Conservation (phyloP, 2,113 vertebrate genomes). For the Addax nasomaculatus region DNA sequence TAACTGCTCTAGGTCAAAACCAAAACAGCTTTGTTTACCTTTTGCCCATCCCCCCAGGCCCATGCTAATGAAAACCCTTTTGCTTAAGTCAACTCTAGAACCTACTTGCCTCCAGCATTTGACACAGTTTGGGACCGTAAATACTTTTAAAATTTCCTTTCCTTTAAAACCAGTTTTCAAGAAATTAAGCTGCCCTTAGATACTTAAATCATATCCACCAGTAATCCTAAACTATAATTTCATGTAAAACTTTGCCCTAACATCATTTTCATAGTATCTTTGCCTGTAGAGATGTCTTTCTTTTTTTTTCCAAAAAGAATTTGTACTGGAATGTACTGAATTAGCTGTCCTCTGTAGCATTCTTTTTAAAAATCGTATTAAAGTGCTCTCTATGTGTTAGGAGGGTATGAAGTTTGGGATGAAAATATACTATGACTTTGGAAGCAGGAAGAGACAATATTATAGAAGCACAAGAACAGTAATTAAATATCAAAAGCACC, state of each 20-base stretch:
- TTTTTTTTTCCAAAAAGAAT: background rate
- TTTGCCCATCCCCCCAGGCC: background rate
- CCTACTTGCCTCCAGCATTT: background rate
- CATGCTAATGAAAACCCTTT: constrained; percentile 14
- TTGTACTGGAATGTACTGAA: background rate
- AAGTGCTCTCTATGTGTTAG: background rate
- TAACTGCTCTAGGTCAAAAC: constrained; percentile 34
- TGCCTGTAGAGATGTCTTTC: background rate
- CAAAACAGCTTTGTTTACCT: constrained; percentile 36
- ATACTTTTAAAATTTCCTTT: constrained; percentile 1
- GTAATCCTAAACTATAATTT: background rate
- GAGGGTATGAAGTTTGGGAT: background rate
- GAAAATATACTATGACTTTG: background rate
- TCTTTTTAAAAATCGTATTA: background rate
- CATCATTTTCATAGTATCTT: background rate
- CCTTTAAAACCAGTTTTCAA: background rate
- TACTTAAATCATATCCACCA: background rate
- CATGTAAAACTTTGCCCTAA: background rate
- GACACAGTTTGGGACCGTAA: background rate
- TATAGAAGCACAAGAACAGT: background rate
- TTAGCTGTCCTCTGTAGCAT: background rate
- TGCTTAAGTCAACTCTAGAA: background rate
- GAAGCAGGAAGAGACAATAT: background rate
- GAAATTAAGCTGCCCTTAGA: background rate
- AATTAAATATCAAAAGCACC: background rate